phyloP scores from a whole-genome alignment of 2,113 vertebrate species.

The Pan paniscus region DNA sequence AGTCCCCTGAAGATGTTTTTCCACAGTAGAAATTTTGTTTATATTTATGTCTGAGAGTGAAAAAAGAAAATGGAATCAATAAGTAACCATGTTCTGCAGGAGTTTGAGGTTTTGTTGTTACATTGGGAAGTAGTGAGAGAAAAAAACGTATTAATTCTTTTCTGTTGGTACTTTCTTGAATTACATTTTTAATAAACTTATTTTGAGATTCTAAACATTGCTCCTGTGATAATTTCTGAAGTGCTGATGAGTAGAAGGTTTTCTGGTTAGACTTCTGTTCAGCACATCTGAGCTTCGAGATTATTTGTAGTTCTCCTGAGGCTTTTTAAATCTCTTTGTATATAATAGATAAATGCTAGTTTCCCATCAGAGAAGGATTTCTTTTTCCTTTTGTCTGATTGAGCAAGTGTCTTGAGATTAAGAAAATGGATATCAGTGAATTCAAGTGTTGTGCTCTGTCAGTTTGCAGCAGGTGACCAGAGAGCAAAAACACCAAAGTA shows the following conservation, averaged over 20 bases:
- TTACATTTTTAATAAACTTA: constrained; percentile 27
- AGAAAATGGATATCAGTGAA: background rate
- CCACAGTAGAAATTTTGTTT: background rate
- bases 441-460: background rate
- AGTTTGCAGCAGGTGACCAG: background rate
- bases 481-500: background rate
- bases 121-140: background rate
- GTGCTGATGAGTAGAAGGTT: background rate
- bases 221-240: constrained; percentile 11
- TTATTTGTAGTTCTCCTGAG: background rate
- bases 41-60: background rate
- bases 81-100: background rate
- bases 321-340: background rate
- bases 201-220: background rate
- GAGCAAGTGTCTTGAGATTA: constrained; percentile 18
- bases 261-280: background rate
- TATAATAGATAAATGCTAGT: constrained; percentile 4
- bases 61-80: background rate
- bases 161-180: background rate
- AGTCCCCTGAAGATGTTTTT: background rate
- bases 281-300: background rate
- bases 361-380: constrained; percentile 14
- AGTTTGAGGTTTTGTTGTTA: background rate
- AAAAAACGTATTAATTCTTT: background rate
- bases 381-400: constrained; percentile 46